These are phyloP conservation scores for Drosophila glabriapex DNA, from an alignment of 2,888 invertebrate species.

Conservation along the genomic window DNA sequence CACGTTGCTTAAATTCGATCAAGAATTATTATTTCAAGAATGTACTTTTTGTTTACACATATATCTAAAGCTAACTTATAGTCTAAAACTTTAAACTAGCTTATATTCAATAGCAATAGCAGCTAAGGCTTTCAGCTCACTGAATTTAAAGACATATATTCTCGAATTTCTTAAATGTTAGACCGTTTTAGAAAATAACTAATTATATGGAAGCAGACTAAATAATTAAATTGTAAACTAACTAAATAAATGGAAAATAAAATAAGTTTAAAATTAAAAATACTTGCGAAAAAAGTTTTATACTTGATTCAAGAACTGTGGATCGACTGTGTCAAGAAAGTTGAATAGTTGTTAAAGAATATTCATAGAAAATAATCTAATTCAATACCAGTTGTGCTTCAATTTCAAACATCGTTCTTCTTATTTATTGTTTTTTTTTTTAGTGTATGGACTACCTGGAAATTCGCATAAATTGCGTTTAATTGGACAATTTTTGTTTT, in stretches of 20 bases:
- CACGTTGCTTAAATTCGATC: background rate
- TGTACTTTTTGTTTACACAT: background rate
- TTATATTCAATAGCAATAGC: background rate
- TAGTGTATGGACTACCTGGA: constrained; percentile 59
- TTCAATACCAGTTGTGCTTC: background rate
- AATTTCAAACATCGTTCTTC: background rate
- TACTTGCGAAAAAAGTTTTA: background rate
- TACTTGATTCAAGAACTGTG: background rate
- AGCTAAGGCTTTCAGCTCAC: background rate
- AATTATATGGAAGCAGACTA: background rate
- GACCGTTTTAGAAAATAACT: background rate
- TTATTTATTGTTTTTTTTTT: background rate
- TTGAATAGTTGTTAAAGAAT: background rate
- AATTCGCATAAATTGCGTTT: constrained; percentile 82
- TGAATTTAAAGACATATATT: too few species aligned
- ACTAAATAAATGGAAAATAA: background rate
- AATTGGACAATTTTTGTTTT: constrained; percentile 81
- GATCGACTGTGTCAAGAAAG: background rate
- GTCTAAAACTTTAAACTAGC: background rate
- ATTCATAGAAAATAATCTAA: background rate
- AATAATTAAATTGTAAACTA: background rate
- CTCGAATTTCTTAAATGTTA: too few species aligned
- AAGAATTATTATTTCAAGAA: background rate
- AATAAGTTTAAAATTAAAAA: background rate
- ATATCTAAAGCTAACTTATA: background rate